Evolutionary conservation across 2,113 vertebrate genomes (phyloP), one percentile per base, ranked within the genome.

Genomic region (Myotis lucifugus): DNA sequence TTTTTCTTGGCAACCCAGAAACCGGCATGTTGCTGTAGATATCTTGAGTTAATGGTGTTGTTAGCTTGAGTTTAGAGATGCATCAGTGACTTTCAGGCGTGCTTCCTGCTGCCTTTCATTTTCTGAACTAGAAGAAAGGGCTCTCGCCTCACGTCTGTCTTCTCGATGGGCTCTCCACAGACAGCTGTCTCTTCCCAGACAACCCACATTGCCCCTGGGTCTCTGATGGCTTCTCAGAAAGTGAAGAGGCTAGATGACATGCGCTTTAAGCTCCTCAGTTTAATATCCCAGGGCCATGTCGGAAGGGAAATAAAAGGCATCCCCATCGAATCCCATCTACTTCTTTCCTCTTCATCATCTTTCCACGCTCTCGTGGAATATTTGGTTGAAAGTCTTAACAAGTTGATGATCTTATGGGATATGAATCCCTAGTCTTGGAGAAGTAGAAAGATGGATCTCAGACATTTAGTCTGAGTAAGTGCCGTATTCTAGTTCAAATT

Each of bases 381-480:
- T 46, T 19, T 32, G 34, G 11, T 82, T 78, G 61, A 93, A 67
- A 85, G 21, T 61, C 40, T 85, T 73, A 40, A 12, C 27, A 64
- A 17, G 25, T 74, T 50, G 42, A 40, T 64, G 92, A 46, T 32
- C 91, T 66, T 27, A 37, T 11, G 56, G 25, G 40, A 69, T 48
- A 13, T 8, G 6, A 59, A 29, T 81, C 56, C 50, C 27, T 56
- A n/a, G 52, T 77, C 76, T 64, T 56, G 0, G 37, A 78, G 34
- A 79, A 84, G 74, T 78, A 64, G 48, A 88, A 85, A n/a, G 56
- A 46, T 72, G 37, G 37, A 79, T 79, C 42, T 70, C 64, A 84
- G 73, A 61, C 18, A 37, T 77, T 72, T 84, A 48, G 25, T 70
- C 91, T 69, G 66, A 69, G n/a, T 17, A 69, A 69, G 66, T 69